Conservation (phyloP, 2,113 vertebrate species). For the Aptenodytes forsteri region DNA sequence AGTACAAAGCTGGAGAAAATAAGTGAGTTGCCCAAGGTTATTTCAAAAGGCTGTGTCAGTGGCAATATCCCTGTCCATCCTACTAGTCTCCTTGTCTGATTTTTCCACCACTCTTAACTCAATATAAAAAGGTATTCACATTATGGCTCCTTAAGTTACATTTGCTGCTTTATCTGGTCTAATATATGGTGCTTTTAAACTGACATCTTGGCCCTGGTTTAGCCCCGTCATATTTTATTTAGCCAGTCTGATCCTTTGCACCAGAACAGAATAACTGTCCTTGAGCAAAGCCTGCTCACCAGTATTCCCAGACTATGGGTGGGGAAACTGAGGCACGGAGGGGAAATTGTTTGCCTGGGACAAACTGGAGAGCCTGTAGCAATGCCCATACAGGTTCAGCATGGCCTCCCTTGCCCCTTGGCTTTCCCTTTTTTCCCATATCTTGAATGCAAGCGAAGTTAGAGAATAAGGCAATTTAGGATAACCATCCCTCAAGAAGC, state of each 20-base stretch:
- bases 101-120: not conserved
- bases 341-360: not conserved
- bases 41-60: not conserved
- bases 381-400: not conserved
- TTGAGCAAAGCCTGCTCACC: not conserved
- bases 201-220: not conserved
- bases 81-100: not conserved
- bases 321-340: not conserved
- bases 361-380: not conserved
- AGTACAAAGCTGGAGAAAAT: not conserved
- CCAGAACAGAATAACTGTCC: not conserved
- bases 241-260: not conserved
- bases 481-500: not conserved
- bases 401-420: not conserved
- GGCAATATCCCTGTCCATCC: not conserved
- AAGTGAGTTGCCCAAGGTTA: not conserved
- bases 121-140: rapidly evolving
- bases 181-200: not conserved
- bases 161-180: not conserved
- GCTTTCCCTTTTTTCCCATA: not conserved
- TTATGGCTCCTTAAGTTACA: not conserved
- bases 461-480: not conserved
- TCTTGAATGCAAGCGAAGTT: not conserved
- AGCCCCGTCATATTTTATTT: not conserved
- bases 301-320: not conserved